A percentile compares a stretch with the other conserved stretches of the same genome.
phyloP scores from a whole-genome alignment of 2,113 vertebrate species.

The Rhea americana region DNA sequence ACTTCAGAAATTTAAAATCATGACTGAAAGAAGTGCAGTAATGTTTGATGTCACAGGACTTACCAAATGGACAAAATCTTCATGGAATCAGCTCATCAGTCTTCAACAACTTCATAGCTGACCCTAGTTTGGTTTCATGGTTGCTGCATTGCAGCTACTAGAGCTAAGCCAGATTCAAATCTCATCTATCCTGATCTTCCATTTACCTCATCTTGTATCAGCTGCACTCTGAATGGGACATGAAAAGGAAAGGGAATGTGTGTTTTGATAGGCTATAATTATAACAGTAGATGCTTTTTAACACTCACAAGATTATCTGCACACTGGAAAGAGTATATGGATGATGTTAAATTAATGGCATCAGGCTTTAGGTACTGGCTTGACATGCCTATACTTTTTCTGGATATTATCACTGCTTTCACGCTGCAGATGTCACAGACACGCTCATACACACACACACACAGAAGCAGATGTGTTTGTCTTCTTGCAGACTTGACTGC shows the following conservation, averaged over 20 bases:
- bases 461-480: neutral
- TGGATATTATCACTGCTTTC: neutral
- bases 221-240: neutral
- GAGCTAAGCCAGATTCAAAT: neutral
- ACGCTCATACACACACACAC: too few species aligned
- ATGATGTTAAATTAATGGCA: neutral
- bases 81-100: neutral
- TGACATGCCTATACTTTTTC: neutral
- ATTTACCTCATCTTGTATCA: neutral
- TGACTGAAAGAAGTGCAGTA: neutral
- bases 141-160: neutral
- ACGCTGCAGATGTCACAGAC: neutral
- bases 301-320: neutral
- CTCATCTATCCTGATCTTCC: neutral
- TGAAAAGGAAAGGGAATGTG: neutral
- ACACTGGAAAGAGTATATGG: neutral
- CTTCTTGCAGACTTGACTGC: neutral
- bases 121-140: neutral
- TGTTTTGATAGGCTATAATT: neutral
- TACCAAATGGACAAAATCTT: neutral
- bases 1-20: neutral
- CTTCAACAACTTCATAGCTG: neutral
- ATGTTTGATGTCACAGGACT: neutral
- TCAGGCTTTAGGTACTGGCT: neutral
- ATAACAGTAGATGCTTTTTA: neutral